These are phyloP conservation scores for Scylla paramamosain DNA, from an alignment of 1,140 invertebrate genomes.

Conservation along the genomic window DNA sequence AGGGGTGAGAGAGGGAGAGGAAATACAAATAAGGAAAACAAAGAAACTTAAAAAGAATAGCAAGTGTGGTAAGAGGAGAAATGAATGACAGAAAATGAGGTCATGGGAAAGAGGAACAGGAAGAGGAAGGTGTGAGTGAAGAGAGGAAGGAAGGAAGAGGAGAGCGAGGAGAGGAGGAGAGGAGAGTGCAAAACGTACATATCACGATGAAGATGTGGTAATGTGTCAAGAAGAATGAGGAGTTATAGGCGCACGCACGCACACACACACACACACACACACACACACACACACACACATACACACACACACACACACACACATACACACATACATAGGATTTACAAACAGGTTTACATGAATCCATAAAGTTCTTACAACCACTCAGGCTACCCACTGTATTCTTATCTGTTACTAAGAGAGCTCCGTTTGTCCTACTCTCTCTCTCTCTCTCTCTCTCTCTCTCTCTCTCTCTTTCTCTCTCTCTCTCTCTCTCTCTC, in stretches of 20 bases:
- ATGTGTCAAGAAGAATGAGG: neutral
- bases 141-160: neutral
- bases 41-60: too few species aligned
- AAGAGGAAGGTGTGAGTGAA: neutral
- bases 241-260: neutral
- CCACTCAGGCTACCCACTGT: too few species aligned
- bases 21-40: neutral
- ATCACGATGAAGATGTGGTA: neutral
- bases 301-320: neutral
- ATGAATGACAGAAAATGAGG: neutral
- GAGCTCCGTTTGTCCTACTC: too few species aligned
- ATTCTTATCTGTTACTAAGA: neutral
- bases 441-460: too few species aligned
- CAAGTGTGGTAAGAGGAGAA: neutral
- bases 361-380: neutral
- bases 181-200: neutral
- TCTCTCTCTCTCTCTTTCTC: too few species aligned
- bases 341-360: neutral
- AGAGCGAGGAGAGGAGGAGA: neutral
- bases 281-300: conserved; percentile 9
- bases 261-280: conserved; percentile 10
- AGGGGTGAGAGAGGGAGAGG: neutral
- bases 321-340: neutral
- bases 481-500: too few species aligned
- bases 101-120: neutral